Evolutionary conservation across 2,888 invertebrate genomes (phyloP).

Genomic region (Listrodromus nycthemerus): DNA sequence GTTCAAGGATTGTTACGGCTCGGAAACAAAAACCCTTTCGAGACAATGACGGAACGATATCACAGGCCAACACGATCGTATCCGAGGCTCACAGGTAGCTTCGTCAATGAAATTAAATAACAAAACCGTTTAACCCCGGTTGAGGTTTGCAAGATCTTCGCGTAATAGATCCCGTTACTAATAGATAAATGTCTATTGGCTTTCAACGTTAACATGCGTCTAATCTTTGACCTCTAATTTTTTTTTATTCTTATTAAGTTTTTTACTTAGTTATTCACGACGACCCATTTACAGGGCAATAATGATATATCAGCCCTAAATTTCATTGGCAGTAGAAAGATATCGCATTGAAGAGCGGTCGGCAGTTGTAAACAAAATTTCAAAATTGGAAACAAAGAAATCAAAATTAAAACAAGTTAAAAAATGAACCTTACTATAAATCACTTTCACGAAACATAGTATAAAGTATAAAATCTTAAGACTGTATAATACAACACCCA

Average conservation of each 20-base stretch:
- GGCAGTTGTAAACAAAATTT: too few species aligned
- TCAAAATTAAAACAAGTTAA: too few species aligned
- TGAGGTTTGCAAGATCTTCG: slow-evolving; percentile 13
- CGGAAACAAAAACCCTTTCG: slow-evolving; percentile 77
- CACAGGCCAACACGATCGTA: slow-evolving; percentile 72
- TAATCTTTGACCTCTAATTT: neutral
- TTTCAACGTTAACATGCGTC: slow-evolving; percentile 21
- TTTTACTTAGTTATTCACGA: too few species aligned
- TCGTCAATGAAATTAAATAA: slow-evolving; percentile 39
- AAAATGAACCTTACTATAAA: too few species aligned
- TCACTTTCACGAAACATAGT: too few species aligned
- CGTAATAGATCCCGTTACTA: slow-evolving; percentile 41
- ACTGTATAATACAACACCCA: neutral
- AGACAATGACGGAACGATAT: slow-evolving; percentile 73
- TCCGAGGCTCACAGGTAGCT: slow-evolving; percentile 75
- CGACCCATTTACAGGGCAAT: too few species aligned
- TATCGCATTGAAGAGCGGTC: too few species aligned
- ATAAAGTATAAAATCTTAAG: too few species aligned
- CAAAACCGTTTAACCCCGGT: slow-evolving; percentile 55
- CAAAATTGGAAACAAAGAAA: neutral
- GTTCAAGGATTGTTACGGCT: slow-evolving; percentile 73
- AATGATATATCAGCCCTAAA: too few species aligned
- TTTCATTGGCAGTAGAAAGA: too few species aligned
- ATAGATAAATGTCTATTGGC: slow-evolving; percentile 38
- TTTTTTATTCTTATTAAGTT: neutral